Conservation (phyloP, 2,888 invertebrate genomes). For the Habrosyne pyritoides region DNA sequence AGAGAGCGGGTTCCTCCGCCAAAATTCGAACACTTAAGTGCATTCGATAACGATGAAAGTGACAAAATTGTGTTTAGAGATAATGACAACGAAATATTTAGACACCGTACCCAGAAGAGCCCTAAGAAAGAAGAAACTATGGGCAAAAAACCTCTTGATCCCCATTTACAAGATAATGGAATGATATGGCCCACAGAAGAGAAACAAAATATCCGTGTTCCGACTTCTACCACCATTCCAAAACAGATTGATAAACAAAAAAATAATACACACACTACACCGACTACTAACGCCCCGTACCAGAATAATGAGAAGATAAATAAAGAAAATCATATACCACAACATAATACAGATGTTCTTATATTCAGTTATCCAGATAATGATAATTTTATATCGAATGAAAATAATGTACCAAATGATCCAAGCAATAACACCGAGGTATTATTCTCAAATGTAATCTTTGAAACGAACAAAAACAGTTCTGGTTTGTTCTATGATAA, state of each 20-base stretch:
- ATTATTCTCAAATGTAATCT: not conserved
- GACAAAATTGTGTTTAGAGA: constrained; percentile 63
- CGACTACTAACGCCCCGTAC: not conserved
- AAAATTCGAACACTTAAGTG: constrained; percentile 56
- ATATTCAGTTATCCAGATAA: constrained; percentile 50
- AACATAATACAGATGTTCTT: constrained; percentile 38
- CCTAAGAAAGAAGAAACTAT: not conserved
- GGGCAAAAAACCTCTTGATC: not conserved
- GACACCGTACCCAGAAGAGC: constrained; percentile 14
- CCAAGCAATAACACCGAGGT: not conserved
- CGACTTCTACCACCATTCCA: not conserved
- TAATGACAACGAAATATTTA: constrained; percentile 35
- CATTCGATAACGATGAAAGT: constrained; percentile 67
- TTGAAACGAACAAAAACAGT: constrained; percentile 4
- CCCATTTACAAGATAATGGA: constrained; percentile 11
- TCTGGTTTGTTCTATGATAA: not conserved
- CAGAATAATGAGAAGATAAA: constrained; percentile 4
- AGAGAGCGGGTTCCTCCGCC: constrained; percentile 48
- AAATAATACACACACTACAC: not conserved
- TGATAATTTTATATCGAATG: constrained; percentile 22
- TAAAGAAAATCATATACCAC: constrained; percentile 15
- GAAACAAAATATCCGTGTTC: constrained; percentile 6
- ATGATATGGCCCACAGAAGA: constrained; percentile 30
- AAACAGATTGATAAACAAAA: not conserved
- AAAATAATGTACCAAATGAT: constrained; percentile 15